Evolutionary conservation across 2,888 invertebrate species (phyloP).

Genomic region (Eretmocerus hayati): DNA sequence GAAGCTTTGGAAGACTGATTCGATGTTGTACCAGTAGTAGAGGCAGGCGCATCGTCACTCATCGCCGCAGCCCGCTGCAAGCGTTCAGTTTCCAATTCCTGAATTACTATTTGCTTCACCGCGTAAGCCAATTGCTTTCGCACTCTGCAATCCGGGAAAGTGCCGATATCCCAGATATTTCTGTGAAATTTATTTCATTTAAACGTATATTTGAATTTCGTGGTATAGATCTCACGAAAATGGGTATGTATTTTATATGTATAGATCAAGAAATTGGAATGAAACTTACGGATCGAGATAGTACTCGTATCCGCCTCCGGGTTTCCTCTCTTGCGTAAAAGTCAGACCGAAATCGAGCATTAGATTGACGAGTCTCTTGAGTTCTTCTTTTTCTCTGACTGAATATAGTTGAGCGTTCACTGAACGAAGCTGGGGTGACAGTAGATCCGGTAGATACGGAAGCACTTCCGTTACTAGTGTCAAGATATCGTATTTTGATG

Average conservation of each 20-base stretch:
- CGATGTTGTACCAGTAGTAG: background rate
- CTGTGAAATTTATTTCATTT: slow-evolving; percentile 24
- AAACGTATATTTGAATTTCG: too few species aligned
- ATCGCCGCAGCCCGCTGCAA: slow-evolving; percentile 32
- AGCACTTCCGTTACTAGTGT: slow-evolving; percentile 34
- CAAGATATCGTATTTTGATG: slow-evolving; percentile 30
- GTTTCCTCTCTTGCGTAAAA: slow-evolving; percentile 70
- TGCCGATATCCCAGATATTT: slow-evolving; percentile 34
- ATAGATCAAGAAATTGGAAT: background rate
- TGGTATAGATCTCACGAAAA: background rate
- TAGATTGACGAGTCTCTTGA: slow-evolving; percentile 65
- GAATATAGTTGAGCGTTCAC: slow-evolving; percentile 65
- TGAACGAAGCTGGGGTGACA: slow-evolving; percentile 40
- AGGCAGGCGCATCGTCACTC: slow-evolving; percentile 1
- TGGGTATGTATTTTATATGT: background rate
- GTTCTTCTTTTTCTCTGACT: slow-evolving; percentile 60
- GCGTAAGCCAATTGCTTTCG: slow-evolving; percentile 32
- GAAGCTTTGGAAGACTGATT: background rate
- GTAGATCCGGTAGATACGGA: slow-evolving; percentile 37
- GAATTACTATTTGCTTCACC: slow-evolving; percentile 39
- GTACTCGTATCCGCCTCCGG: slow-evolving; percentile 70
- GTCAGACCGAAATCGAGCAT: slow-evolving; percentile 87
- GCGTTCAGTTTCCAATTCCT: slow-evolving; percentile 37
- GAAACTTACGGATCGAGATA: slow-evolving; percentile 39
- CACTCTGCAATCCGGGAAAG: slow-evolving; percentile 34